These are phyloP conservation scores for Indicator indicator DNA, from an alignment of 2,113 vertebrate genomes.

Conservation along the genomic window DNA sequence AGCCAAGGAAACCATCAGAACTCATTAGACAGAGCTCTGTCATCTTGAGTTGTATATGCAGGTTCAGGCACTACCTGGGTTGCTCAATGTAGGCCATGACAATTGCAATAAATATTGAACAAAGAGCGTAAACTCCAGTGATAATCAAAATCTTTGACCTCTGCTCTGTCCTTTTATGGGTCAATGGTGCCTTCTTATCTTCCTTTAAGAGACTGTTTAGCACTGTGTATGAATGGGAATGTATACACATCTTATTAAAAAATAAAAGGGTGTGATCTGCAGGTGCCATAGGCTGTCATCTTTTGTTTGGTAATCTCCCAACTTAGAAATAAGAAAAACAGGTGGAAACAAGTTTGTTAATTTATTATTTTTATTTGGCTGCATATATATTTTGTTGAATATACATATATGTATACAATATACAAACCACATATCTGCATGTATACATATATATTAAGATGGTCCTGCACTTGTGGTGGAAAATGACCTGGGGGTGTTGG, in stretches of 20 bases:
- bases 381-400: not conserved
- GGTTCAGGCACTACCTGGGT: not conserved
- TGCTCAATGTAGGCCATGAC: not conserved
- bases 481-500: too few relatives aligned
- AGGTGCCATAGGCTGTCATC: not conserved
- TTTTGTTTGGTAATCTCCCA: not conserved
- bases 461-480: not conserved
- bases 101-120: not conserved
- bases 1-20: not conserved
- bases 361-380: not conserved
- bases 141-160: not conserved
- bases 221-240: not conserved
- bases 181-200: not conserved
- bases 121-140: not conserved
- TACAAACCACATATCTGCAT: not conserved
- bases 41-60: not conserved
- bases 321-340: not conserved
- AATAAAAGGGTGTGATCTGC: not conserved
- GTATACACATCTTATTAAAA: not conserved
- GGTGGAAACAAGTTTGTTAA: not conserved
- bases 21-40: constrained; percentile 48
- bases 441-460: not conserved
- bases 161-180: not conserved
- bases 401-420: not conserved
- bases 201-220: not conserved